Base-by-base conservation (phyloP, 1,140 invertebrate species). In the Drosophila ficusphila region DNA sequence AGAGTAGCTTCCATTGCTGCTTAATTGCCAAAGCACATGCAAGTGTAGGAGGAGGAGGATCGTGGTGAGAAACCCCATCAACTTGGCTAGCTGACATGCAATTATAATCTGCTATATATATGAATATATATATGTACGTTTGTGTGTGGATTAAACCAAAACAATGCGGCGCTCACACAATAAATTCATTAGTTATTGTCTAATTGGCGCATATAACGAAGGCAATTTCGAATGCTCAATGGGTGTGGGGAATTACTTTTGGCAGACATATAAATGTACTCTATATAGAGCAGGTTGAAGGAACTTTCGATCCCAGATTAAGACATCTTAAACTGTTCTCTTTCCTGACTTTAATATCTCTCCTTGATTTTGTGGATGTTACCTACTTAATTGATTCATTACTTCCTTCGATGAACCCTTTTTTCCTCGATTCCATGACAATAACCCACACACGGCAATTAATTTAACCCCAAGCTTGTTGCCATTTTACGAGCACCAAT, bases 181-280 rank as follows among this genome's bases (percentile, higher is more conserved):
- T 86, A 79, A 79, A 81, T 85, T 79, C 81, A 85, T 85, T 86
- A 85, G 72, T 76, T 88, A 79, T 88, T 86, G 81, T 85, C 62
- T 85, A 85, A 85, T 85, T 86, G 82, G 72, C 58, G 81, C 79
- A 85, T 85, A 85, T 86, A 85, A 85, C 81, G 81, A 85, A 76
- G 58, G 58, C 82, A 67, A 86, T 81, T 81, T 76, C 44, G 33
- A 70, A 42, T 53, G 51, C 27, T 47, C 29, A 49, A 33, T 23
- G 29, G 31, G 34, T 21, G 44, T 38, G 36, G 23, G 36, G 51
- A 29, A 41, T 53, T 29, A 21, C 36, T 27, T 53, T 53, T 53
- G 51, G 23, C 51, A 41, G 23, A 41, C 21, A 41, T 39, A 18
- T 23, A 34, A 21, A 49, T 18, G 23, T 12, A 21, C 7, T 21